Percentiles rank a stretch among this genome's conserved stretches.
Conservation (phyloP, 2,888 invertebrate species). For the Temnothorax ravouxi region DNA sequence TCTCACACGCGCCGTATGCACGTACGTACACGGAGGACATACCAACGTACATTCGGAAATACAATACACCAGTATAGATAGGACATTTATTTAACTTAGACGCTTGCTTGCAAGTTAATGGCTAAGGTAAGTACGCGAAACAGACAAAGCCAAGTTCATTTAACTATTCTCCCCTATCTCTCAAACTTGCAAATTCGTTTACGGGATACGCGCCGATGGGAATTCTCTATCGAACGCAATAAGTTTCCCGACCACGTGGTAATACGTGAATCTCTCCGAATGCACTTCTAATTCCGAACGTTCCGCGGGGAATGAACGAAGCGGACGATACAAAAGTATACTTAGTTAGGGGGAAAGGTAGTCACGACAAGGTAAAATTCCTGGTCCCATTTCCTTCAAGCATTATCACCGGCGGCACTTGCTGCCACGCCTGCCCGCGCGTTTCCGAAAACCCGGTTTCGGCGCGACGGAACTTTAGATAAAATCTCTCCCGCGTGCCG, state of each 20-base stretch:
- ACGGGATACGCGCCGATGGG: background rate
- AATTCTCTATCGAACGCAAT: slow-evolving; percentile 23
- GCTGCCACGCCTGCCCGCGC: slow-evolving; percentile 34
- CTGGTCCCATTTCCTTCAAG: slow-evolving; percentile 81
- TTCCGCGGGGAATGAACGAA: slow-evolving; percentile 58
- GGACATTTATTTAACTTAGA: slow-evolving; percentile 39
- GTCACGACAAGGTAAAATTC: slow-evolving; percentile 72
- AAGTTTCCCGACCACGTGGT: slow-evolving; percentile 21
- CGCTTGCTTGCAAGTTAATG: slow-evolving; percentile 34
- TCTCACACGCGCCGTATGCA: slow-evolving; percentile 12
- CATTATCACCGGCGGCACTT: slow-evolving; percentile 70
- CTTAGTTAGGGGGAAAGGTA: slow-evolving; percentile 70
- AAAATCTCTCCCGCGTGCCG: slow-evolving; percentile 56
- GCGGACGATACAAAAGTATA: slow-evolving; percentile 65
- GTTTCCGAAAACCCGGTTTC: slow-evolving; percentile 57
- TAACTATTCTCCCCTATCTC: slow-evolving; percentile 38
- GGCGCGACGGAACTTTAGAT: slow-evolving; percentile 55
- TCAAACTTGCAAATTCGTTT: slow-evolving; percentile 29
- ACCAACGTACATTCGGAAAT: slow-evolving; percentile 29
- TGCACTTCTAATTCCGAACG: slow-evolving; percentile 36
- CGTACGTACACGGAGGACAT: slow-evolving; percentile 24
- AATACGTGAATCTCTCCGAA: slow-evolving; percentile 1
- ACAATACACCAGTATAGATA: slow-evolving; percentile 26
- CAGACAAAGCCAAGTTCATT: slow-evolving; percentile 45
- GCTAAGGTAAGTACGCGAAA: slow-evolving; percentile 42